Evolutionary conservation across 1,140 invertebrate species (phyloP), one percentile per base, ranked within the genome.

Genomic region (Ephestia elutella): DNA sequence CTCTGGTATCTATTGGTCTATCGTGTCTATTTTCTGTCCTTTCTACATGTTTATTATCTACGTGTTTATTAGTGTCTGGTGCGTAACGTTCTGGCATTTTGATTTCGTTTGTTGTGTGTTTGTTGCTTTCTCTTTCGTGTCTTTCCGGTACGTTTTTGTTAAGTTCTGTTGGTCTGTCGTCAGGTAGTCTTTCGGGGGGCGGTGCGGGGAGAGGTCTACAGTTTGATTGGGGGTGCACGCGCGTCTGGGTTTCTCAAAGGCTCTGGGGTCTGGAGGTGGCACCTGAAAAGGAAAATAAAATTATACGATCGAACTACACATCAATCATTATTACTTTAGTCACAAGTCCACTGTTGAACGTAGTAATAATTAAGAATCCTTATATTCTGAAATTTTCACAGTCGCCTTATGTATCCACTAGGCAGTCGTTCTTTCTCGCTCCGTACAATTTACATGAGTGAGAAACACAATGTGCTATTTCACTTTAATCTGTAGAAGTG

Each of bases 171-270:
- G 5, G 56, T 59, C 57, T 56, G 18, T 68, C 63, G 5, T 69
- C 65, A n/a, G 54, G 62, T n/a, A 11, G 10, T 49, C 70, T 55
- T 64, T 86, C 81, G 2, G 78, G 79, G 0, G 84, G 84, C 0
- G 82, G 78, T 0, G 82, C 83, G 2, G 84, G 84, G 1, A 87
- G 64, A 0, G 82, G 85, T 49, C 85, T 59, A 50, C 85, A 86
- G 64, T 86, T 86, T 2, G 85, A 83, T 38, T 87, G 85, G 0
- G 85, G 0, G 82, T 87, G 60, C 83, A 86, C 0, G 82, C 82
- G 21, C 85, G 68, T 48, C 82, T 65, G 0, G 85, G 85, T 55
- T 87, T 87, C 54, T 87, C 85, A 21, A 87, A 87, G 2, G 82
- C 82, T 70, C 85, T 71, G 5, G 85, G 85, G 20, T 87, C 85